Evolutionary conservation across 1,140 invertebrate genomes (phyloP).

Genomic region (Ectropis grisescens): DNA sequence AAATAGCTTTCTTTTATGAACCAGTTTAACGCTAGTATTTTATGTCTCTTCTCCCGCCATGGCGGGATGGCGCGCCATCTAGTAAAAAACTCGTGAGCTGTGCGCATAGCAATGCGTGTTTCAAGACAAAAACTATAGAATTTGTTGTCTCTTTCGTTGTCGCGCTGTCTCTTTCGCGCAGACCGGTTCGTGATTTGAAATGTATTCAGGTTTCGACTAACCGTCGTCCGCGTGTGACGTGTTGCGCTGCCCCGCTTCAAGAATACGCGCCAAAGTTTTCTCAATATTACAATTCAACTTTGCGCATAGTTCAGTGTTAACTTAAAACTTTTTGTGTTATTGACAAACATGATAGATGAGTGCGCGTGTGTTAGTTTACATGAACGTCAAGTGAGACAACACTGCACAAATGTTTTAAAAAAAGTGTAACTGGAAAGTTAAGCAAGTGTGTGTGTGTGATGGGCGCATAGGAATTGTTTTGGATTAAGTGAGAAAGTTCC

Average conservation of each 20-base stretch:
- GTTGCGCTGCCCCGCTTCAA: slow-evolving; percentile 15
- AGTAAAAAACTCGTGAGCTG: too few species aligned
- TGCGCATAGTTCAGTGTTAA: slow-evolving; percentile 20
- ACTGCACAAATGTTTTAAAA: slow-evolving; percentile 10
- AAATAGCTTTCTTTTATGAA: too few species aligned
- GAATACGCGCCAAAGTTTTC: slow-evolving; percentile 44
- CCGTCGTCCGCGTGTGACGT: slow-evolving; percentile 39
- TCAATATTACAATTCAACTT: slow-evolving; percentile 16
- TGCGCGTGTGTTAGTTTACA: not conserved
- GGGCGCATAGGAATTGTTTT: slow-evolving; percentile 38
- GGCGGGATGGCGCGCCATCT: too few species aligned
- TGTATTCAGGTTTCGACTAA: slow-evolving; percentile 36
- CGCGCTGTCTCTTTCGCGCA: slow-evolving; percentile 16
- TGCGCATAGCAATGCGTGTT: too few species aligned
- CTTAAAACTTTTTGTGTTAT: slow-evolving; percentile 13
- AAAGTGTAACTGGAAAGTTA: slow-evolving; percentile 25
- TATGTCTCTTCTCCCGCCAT: too few species aligned
- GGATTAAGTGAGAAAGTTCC: slow-evolving; percentile 42
- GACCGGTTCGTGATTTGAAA: slow-evolving; percentile 13
- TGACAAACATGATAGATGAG: too few species aligned
- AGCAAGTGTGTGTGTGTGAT: slow-evolving; percentile 27
- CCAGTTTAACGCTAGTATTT: too few species aligned
- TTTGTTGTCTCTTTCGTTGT: slow-evolving; percentile 8
- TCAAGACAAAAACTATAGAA: too few species aligned
- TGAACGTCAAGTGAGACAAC: too few species aligned